Base-by-base conservation (phyloP, 2,797 vertebrate genomes). In the Peromyscus aztecus region DNA sequence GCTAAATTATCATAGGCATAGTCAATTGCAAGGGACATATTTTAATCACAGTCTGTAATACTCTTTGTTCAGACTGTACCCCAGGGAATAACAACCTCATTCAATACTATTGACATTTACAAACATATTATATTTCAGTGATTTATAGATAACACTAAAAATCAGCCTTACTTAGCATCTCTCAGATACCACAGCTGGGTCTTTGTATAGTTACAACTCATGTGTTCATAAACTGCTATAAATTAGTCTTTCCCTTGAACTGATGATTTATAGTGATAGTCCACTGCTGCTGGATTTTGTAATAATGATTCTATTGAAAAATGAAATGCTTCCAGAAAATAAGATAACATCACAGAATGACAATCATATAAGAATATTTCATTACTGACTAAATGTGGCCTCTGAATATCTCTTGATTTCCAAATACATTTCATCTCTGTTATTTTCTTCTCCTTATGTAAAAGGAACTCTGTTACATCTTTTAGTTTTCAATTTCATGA, bases 131-230 rank as follows among this genome's bases (percentile, higher is more conserved):
- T 61, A 34, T 40, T 94, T 94, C 82, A 29, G 12, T 93, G 88
- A 96, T 91, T 85, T 92, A 88, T 95, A 49, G 46, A n/a, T 81
- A 94, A 55, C 17, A 90, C 76, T 89, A 31, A 87, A 92, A 90
- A 89, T 77, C 89, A 92, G 52, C 52, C 57, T 84, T 43, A 81
- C 57, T 88, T 49, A 95, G 40, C 16, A 29, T 14, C 69, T 96
- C 75, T 95, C 83, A 80, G 21, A 75, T 85, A 12, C 14, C 73
- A 34, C 40, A 65, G 23, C 55, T 77, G 55, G 85, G 93, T 94
- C 40, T 34, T 88, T 7, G 16, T 31, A 8, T 77, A 95, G 92
- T 92, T 94, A 85, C 9, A 89, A 40, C 52, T 85, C 81, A 63
- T 61, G 0, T 67, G 52, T 71, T 75, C 55, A 24, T 11, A 61